phyloP scores from a whole-genome alignment of 2,797 vertebrate genomes.

The Nasua narica region DNA sequence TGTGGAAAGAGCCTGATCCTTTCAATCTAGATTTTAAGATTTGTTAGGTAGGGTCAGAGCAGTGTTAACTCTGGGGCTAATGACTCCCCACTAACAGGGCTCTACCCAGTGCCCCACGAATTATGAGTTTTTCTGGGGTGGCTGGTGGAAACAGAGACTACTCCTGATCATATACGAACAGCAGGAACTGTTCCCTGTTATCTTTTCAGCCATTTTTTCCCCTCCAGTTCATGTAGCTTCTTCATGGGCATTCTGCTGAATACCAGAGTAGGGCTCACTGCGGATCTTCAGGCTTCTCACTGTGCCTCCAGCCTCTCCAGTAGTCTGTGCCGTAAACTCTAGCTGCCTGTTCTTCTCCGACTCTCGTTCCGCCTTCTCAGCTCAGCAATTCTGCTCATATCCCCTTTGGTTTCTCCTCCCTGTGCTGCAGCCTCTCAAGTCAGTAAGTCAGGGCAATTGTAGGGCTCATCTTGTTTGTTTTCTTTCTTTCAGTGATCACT shows the following conservation, averaged over 20 bases:
- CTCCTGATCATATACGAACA: neutral
- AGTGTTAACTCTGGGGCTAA: neutral
- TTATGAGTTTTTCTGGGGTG: neutral
- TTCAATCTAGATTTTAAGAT: neutral
- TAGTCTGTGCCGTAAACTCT: neutral
- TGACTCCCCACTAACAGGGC: neutral
- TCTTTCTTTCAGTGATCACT: neutral
- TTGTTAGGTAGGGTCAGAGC: neutral
- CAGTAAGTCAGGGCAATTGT: neutral
- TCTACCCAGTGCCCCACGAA: too few relatives aligned
- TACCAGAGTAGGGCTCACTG: neutral
- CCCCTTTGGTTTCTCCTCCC: neutral
- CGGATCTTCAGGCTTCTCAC: neutral
- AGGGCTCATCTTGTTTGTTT: neutral
- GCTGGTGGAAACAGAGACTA: neutral
- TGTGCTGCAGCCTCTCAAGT: neutral
- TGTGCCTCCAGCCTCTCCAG: neutral
- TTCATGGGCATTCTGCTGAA: neutral
- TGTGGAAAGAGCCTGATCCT: neutral
- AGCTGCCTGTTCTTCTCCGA: neutral
- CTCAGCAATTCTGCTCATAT: neutral
- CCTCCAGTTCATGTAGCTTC: neutral
- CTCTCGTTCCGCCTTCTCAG: neutral
- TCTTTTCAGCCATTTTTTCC: neutral
- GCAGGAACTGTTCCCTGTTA: neutral